Evolutionary conservation across 2,113 vertebrate genomes (phyloP).

Genomic region (Cavia aperea): DNA sequence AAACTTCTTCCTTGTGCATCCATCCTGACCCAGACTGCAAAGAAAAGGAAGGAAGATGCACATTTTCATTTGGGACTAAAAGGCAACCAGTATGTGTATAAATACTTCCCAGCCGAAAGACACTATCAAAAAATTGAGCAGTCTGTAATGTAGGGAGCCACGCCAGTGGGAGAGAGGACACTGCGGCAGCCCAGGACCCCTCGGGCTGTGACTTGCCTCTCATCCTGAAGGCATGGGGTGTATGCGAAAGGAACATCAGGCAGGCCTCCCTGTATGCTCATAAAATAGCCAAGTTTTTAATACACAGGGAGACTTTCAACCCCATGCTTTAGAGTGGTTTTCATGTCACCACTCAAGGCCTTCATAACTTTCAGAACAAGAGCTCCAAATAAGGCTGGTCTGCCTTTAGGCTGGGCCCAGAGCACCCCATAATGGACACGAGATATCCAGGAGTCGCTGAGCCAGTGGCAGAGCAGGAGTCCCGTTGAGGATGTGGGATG

Average conservation of each 20-base stretch:
- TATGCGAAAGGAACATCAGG: rapidly evolving
- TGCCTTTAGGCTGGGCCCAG: neutral
- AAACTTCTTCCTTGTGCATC: neutral
- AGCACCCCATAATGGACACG: rapidly evolving
- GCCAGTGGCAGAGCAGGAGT: neutral
- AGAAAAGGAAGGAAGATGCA: neutral
- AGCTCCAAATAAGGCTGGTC: neutral
- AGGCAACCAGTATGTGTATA: neutral
- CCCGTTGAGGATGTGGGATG: neutral
- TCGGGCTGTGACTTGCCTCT: neutral
- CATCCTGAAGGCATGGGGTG: neutral
- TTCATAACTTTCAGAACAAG: neutral
- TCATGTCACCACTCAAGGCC: neutral
- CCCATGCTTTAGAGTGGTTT: neutral
- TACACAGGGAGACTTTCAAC: neutral
- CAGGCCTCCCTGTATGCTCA: neutral
- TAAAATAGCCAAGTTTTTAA: neutral
- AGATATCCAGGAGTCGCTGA: neutral
- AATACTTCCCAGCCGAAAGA: neutral
- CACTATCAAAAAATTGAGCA: neutral
- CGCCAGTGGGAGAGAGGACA: rapidly evolving
- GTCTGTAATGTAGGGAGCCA: neutral
- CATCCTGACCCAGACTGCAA: neutral
- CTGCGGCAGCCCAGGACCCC: neutral
- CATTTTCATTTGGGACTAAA: neutral